Evolutionary conservation across 2,888 invertebrate species (phyloP).

Genomic region (Eristalis intricaria): DNA sequence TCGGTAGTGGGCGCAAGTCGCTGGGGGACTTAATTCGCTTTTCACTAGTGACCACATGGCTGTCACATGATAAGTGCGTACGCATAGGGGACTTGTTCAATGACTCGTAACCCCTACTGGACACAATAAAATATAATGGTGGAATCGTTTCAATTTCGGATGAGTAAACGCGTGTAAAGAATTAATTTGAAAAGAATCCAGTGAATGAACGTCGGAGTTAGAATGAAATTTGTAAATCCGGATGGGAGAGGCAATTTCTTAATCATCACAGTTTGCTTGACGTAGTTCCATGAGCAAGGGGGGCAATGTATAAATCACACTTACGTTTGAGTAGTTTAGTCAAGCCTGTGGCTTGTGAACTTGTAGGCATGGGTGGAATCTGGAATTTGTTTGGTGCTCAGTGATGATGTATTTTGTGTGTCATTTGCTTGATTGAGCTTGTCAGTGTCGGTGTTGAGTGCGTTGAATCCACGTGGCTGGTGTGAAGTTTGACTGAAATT

Average conservation of each 20-base stretch:
- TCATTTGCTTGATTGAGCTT: neutral
- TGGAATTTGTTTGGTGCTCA: neutral
- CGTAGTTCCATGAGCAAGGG: neutral
- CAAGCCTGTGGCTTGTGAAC: slow-evolving; percentile 18
- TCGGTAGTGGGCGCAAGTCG: neutral
- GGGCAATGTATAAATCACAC: slow-evolving; percentile 21
- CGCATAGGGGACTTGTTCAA: neutral
- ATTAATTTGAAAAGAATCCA: slow-evolving; percentile 34
- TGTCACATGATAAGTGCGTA: slow-evolving; percentile 1
- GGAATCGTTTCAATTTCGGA: neutral
- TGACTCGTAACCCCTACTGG: neutral
- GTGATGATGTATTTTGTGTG: neutral
- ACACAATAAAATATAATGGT: neutral
- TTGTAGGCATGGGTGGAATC: neutral
- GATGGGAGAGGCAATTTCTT: slow-evolving; percentile 56
- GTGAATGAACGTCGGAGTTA: neutral
- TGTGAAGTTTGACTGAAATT: neutral
- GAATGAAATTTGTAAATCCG: slow-evolving; percentile 24
- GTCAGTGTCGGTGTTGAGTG: neutral
- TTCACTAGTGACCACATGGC: neutral
- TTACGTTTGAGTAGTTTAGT: slow-evolving; percentile 26
- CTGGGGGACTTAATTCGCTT: neutral
- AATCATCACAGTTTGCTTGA: slow-evolving; percentile 35
- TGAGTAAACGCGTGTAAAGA: slow-evolving; percentile 45
- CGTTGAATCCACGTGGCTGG: neutral